A percentile compares a stretch with the other conserved stretches of the same genome.
Conservation (phyloP, 2,113 vertebrate genomes). For the Pterophyllum scalare region DNA sequence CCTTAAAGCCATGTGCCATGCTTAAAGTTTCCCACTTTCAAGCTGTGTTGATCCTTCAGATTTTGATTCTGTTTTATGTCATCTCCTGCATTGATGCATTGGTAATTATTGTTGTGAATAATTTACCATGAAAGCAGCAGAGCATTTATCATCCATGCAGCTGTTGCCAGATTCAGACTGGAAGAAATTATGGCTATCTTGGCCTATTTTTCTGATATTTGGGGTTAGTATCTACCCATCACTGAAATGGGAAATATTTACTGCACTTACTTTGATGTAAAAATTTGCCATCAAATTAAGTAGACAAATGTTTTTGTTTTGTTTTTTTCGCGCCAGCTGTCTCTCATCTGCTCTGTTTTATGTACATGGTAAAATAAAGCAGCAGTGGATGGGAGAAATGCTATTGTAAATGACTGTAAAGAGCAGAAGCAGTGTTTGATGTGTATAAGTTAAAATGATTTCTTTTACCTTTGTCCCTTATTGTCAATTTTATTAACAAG, state of each 20-base stretch:
- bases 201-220: neutral
- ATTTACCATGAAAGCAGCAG: too few relatives aligned
- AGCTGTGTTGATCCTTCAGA: too few relatives aligned
- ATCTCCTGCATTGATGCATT: too few relatives aligned
- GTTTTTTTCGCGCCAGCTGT: accelerated
- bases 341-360: neutral
- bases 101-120: too few relatives aligned
- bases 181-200: neutral
- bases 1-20: too few relatives aligned
- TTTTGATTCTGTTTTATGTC: too few relatives aligned
- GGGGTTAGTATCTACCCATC: neutral
- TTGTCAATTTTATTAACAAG: neutral
- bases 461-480: neutral
- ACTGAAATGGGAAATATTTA: neutral
- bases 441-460: neutral
- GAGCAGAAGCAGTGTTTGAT: neutral
- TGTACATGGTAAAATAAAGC: neutral
- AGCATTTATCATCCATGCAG: neutral
- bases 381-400: neutral
- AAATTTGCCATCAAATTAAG: neutral
- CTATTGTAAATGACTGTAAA: neutral
- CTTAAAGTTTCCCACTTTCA: too few relatives aligned
- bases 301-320: too few relatives aligned
- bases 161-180: neutral
- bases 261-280: neutral